Evolutionary conservation across 2,113 vertebrate genomes (phyloP).

Genomic region (Daphoenositta chrysoptera): DNA sequence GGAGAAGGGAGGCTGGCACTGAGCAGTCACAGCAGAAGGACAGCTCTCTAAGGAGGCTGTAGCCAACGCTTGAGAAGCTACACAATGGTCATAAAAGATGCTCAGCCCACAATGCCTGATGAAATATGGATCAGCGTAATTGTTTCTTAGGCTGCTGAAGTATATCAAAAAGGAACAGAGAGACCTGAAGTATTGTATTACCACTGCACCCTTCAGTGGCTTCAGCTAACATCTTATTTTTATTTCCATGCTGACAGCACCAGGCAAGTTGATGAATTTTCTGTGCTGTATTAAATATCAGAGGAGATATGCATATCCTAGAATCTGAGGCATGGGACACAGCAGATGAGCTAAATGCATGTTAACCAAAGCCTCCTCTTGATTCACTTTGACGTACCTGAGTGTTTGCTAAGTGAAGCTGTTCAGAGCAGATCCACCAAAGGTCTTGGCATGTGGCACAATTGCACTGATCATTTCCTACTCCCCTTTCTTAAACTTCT

Average conservation of each 20-base stretch:
- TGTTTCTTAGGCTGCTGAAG: not conserved
- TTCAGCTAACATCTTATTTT: constrained; percentile 20
- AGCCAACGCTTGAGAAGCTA: not conserved
- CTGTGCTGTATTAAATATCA: not conserved
- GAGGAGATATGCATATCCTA: not conserved
- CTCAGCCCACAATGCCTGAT: not conserved
- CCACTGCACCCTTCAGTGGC: not conserved
- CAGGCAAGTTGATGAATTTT: constrained; percentile 30
- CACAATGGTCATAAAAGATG: not conserved
- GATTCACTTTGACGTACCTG: not conserved
- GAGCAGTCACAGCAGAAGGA: not conserved
- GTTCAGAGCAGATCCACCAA: not conserved
- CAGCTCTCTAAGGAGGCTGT: not conserved
- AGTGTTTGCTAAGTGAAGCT: not conserved
- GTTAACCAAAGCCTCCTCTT: not conserved
- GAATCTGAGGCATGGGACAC: not conserved
- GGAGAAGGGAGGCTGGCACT: not conserved
- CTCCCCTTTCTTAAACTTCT: not conserved
- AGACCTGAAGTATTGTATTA: not conserved
- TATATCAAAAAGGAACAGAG: not conserved
- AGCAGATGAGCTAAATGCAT: not conserved
- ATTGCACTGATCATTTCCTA: not conserved
- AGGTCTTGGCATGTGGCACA: constrained; percentile 25
- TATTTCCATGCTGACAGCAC: constrained; percentile 23
- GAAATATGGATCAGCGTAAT: constrained; percentile 16